phyloP scores from a whole-genome alignment of 1,140 invertebrate genomes.

The Stegodyphus mimosarum region DNA sequence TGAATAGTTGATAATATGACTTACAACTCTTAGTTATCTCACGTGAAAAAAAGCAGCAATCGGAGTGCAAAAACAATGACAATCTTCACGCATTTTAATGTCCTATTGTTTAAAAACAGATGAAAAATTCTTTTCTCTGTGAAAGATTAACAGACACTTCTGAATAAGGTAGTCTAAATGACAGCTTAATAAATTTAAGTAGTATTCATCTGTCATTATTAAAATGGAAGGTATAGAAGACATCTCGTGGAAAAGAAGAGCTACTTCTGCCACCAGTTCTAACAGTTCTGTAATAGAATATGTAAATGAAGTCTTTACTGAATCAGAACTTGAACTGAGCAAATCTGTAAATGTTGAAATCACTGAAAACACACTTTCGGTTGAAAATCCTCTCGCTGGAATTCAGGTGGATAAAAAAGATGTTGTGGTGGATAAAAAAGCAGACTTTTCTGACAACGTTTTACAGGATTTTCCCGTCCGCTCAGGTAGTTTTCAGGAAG shows the following conservation, averaged over 20 bases:
- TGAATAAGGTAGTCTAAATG: too few relatives aligned
- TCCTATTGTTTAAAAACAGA: too few relatives aligned
- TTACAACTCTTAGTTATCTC: too few relatives aligned
- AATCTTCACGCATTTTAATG: too few relatives aligned
- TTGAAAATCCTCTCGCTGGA: conserved; percentile 11
- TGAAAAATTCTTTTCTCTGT: too few relatives aligned
- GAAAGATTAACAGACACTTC: too few relatives aligned
- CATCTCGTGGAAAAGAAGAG: not conserved
- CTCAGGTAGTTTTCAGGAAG: not conserved
- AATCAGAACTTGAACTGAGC: conserved; percentile 18
- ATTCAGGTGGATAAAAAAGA: not conserved
- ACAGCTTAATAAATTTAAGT: too few relatives aligned
- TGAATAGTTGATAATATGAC: too few relatives aligned
- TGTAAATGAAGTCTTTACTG: conserved; percentile 29
- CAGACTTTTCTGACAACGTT: not conserved
- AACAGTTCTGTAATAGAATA: conserved; percentile 38
- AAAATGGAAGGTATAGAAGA: too few relatives aligned
- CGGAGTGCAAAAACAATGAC: too few relatives aligned
- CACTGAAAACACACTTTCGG: not conserved
- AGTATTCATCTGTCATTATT: too few relatives aligned
- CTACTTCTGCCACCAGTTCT: conserved; percentile 20
- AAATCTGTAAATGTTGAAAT: conserved; percentile 25
- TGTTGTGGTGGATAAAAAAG: not conserved
- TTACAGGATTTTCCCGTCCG: conserved; percentile 8
- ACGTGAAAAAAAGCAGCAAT: too few relatives aligned